These are phyloP conservation scores for Bombylius major DNA, from an alignment of 2,888 invertebrate genomes.

Conservation along the genomic window DNA sequence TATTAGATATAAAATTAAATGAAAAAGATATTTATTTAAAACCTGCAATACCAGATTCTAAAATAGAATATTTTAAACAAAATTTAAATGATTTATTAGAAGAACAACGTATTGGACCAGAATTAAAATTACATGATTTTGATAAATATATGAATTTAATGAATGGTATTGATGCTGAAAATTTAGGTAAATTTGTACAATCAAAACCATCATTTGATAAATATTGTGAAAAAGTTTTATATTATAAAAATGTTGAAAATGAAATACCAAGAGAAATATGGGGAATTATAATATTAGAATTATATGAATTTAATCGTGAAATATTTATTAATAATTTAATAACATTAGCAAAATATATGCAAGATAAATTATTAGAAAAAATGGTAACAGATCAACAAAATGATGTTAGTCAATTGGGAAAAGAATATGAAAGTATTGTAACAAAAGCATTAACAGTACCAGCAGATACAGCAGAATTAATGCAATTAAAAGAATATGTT, in stretches of 20 bases:
- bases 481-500: conserved; percentile 68
- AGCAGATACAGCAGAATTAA: conserved; percentile 69
- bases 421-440: conserved; percentile 70
- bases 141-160: conserved; percentile 66
- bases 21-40: conserved; percentile 21
- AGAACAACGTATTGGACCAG: conserved; percentile 61
- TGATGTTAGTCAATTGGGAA: conserved; percentile 67
- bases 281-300: conserved; percentile 59
- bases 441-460: conserved; percentile 69
- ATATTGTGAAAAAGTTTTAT: conserved; percentile 46
- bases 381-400: conserved; percentile 72
- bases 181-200: conserved; percentile 54
- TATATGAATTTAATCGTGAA: conserved; percentile 73
- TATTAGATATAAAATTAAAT: conserved; percentile 26
- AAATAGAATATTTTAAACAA: conserved; percentile 49
- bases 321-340: conserved; percentile 63
- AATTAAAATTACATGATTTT: conserved; percentile 61
- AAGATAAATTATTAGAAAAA: conserved; percentile 53
- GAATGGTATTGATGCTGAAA: conserved; percentile 47
- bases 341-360: conserved; percentile 51
- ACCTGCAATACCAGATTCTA: conserved; percentile 61
- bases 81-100: conserved; percentile 51
- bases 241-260: conserved; percentile 48
- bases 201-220: conserved; percentile 52
- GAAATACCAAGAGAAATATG: conserved; percentile 44